Conservation (phyloP, 2,113 vertebrate species). For the Suncus etruscus region DNA sequence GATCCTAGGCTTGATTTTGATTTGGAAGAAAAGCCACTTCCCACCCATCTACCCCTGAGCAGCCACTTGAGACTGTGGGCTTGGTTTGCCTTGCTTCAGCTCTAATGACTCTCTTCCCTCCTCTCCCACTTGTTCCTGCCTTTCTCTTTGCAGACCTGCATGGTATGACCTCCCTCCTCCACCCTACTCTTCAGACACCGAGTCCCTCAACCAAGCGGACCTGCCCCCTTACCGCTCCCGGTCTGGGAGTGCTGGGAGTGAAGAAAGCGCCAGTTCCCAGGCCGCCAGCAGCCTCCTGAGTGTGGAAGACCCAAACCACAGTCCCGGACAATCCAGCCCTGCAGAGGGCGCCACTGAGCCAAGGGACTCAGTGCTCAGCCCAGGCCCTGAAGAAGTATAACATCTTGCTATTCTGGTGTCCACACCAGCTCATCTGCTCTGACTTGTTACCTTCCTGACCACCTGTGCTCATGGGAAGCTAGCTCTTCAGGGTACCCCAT, state of each 20-base stretch:
- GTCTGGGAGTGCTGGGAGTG: conserved; percentile 83
- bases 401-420: conserved; percentile 67
- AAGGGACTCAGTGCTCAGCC: conserved; percentile 75
- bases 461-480: not conserved
- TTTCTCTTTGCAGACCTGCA: conserved; percentile 89
- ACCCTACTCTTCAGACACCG: conserved; percentile 92
- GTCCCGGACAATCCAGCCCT: conserved; percentile 73
- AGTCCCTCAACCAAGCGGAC: conserved; percentile 87
- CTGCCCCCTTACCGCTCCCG: conserved; percentile 93
- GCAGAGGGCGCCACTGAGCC: conserved; percentile 66
- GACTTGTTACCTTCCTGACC: conserved; percentile 52
- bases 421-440: conserved; percentile 77
- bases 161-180: conserved; percentile 99
- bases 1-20: not conserved
- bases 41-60: no score
- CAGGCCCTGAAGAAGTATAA: conserved; percentile 75
- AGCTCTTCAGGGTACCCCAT: not conserved
- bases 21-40: not conserved
- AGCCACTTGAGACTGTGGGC: not conserved
- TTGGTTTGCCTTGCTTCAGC: not conserved
- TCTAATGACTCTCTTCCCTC: not conserved
- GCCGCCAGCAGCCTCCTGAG: conserved; percentile 75
- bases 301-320: conserved; percentile 46
- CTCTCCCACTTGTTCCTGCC: accelerated
- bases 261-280: conserved; percentile 79